Base-by-base conservation (phyloP, 1,140 invertebrate species). In the Cepaea nemoralis region DNA sequence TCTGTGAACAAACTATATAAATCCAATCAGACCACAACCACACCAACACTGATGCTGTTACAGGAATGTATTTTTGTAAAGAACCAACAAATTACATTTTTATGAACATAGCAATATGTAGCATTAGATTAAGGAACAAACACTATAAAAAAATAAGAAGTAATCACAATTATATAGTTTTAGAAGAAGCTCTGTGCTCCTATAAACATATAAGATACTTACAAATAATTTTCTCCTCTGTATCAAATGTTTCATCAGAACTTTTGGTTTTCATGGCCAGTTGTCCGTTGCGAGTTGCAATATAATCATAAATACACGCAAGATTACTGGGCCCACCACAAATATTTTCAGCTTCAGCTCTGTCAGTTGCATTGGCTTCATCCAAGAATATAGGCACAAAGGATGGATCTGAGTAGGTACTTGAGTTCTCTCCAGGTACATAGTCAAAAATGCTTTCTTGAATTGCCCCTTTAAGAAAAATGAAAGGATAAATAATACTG, bases 351-450 rank as follows among this genome's bases (percentile, higher is more conserved):
- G 84, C 82, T 22, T 82, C 67, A 0, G 27, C 35, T 24, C 35
- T 55, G 14, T 73, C 31, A 33, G 80, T 75, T n/a, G 12, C 33
- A 39, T 73, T 80, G 19, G 63, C 81, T 19, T 82, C 80, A n/a
- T 75, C 69, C 37, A 83, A n/a, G 35, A 85, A 85, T 39, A 83
- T 71, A 33, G 84, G 84, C 14, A 69, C 50, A 59, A 85, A 85
- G 10, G 39, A 40, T 37, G 81, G 50, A 70, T 82, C 70, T 22
- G 78, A 69, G 66, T 63, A 78, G 35, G 63, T 42, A 3, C 27
- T 10, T n/a, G 79, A 40, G 19, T 37, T 63, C 24, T 45, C 22
- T 3, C 82, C 84, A 40, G 66, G 42, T 31, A 22, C 22, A 45
- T 83, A 82, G 16, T 31, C 31, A 76, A 85, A 83, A 0, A 69